These are phyloP conservation scores for Aphelinus certus DNA, from an alignment of 1,140 invertebrate genomes.

Conservation along the genomic window DNA sequence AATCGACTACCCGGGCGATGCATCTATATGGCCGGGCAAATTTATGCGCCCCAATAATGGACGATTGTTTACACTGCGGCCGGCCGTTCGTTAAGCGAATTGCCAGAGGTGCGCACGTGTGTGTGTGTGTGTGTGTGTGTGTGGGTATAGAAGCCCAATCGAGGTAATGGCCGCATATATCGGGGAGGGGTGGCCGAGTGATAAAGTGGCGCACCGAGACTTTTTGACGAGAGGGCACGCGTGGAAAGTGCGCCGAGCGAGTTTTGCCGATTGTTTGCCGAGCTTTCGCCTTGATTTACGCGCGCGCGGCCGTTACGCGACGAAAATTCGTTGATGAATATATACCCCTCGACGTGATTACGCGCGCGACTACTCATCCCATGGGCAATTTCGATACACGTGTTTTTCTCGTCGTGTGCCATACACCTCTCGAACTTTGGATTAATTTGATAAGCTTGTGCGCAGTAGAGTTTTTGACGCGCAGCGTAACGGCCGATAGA, in stretches of 20 bases:
- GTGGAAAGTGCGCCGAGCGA: not conserved
- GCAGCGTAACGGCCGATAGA: no score
- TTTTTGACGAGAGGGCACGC: no score
- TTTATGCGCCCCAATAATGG: not conserved
- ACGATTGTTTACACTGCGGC: conserved; percentile 14
- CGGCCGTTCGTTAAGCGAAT: conserved; percentile 18
- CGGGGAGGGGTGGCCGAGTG: not conserved
- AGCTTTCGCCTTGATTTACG: not conserved
- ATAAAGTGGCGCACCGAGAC: no score
- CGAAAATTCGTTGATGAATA: conserved; percentile 4
- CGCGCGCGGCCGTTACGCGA: not conserved
- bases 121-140: not conserved
- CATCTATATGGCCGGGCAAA: not conserved
- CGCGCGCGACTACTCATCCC: no score
- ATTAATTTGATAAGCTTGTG: no score
- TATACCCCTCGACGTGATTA: not conserved
- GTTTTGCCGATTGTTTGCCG: conserved; percentile 4
- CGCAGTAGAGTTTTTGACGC: no score
- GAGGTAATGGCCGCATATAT: not conserved
- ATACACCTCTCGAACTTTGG: no score
- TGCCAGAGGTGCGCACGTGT: not conserved
- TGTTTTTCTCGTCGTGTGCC: no score
- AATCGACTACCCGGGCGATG: conserved; percentile 18
- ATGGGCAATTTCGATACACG: no score
- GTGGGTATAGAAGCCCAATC: not conserved